Evolutionary conservation across 2,888 invertebrate genomes (phyloP), one percentile per base, ranked within the genome.

Genomic region (Tiphia femorata): DNA sequence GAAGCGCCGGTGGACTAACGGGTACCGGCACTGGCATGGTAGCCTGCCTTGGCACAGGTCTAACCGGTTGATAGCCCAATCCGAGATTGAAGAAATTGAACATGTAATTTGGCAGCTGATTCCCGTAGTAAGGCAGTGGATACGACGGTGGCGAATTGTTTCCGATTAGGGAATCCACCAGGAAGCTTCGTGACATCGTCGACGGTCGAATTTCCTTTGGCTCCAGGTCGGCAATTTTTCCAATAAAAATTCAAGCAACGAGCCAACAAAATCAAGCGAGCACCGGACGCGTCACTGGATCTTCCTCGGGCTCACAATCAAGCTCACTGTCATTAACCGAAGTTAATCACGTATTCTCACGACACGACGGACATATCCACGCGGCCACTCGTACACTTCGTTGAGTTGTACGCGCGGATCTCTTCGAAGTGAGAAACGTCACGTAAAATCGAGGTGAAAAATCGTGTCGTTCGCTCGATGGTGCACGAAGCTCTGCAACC

Each of bases 161-260:
- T 85, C 89, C 90, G 65, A 94, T 91, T 52, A 94, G 84, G 47
- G 93, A 91, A 77, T 94, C 94, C 77, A 94, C 92, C 52, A 93
- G 83, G 78, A 94, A 94, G 65, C 93, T 93, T 69, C 92, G 89
- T 58, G 93, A 93, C 92, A 93, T 93, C 3, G n/a, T 44, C 19
- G 16, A 1, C 2, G 6, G n/a, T n/a, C n/a, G n/a, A n/a, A n/a
- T n/a, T n/a, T n/a, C n/a, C n/a, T n/a, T n/a, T n/a, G n/a, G n/a
- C n/a, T n/a, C n/a, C n/a, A n/a, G n/a, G n/a, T n/a, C n/a, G n/a
- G n/a, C n/a, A n/a, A n/a, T n/a, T n/a, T n/a, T n/a, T n/a, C n/a
- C n/a, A n/a, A n/a, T n/a, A n/a, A n/a, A n/a, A n/a, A n/a, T n/a
- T n/a, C n/a, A n/a, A n/a, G n/a, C n/a, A n/a, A n/a, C n/a, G n/a